These are phyloP conservation scores for Trematomus loennbergii DNA, from an alignment of 2,113 vertebrate genomes.

Conservation along the genomic window DNA sequence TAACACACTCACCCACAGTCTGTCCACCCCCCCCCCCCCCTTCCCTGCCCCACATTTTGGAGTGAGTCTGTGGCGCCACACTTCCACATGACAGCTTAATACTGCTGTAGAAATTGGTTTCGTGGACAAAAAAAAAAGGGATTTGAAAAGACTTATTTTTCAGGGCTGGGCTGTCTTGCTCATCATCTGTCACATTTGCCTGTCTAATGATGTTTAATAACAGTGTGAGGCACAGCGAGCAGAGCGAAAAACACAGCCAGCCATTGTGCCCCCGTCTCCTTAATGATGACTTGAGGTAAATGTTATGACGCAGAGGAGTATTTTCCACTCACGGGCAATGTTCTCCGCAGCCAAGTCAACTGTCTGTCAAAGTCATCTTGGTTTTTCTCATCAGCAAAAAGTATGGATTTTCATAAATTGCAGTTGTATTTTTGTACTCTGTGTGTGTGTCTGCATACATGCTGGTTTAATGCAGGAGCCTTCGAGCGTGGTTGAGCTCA, in stretches of 20 bases:
- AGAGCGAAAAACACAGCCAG: constrained; percentile 56
- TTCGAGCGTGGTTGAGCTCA: constrained; percentile 17
- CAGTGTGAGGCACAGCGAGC: constrained; percentile 54
- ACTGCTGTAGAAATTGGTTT: constrained; percentile 72
- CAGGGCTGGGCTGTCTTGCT: constrained; percentile 64
- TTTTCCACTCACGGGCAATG: constrained; percentile 64
- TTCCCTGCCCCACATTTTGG: constrained; percentile 56
- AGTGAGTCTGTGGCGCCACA: constrained; percentile 78
- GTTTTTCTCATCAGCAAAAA: constrained; percentile 29
- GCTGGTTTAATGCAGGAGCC: constrained; percentile 27
- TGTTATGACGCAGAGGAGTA: constrained; percentile 69
- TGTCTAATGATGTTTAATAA: constrained; percentile 72
- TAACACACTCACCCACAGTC: constrained; percentile 55
- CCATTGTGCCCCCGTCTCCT: constrained; percentile 67
- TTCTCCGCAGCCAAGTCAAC: constrained; percentile 51
- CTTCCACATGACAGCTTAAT: constrained; percentile 78
- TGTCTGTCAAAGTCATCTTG: constrained; percentile 65
- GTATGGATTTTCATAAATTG: constrained; percentile 47
- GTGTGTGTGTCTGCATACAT: constrained; percentile 11
- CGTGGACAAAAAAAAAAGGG: constrained; percentile 49
- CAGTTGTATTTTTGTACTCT: constrained; percentile 32
- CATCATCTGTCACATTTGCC: constrained; percentile 73
- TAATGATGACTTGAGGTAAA: constrained; percentile 73
- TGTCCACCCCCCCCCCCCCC: constrained; percentile 31
- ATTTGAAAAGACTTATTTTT: constrained; percentile 68